Conservation (phyloP, 2,888 invertebrate genomes). For the Falcaria lacertinaria region DNA sequence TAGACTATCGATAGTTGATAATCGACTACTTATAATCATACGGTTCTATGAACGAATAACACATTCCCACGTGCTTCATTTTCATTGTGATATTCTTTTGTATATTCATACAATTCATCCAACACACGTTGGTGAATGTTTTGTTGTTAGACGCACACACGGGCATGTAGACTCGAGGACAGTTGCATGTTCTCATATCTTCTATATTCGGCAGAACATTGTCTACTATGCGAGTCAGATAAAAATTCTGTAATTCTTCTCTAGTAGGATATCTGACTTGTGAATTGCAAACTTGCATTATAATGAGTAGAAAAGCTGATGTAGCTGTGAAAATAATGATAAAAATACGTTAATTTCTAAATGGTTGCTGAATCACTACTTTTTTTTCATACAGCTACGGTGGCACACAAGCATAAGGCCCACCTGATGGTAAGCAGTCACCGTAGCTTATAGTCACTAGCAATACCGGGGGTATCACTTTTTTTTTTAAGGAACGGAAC, state of each 20-base stretch:
- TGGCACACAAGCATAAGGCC: no score
- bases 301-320: not conserved
- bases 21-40: slow-evolving; percentile 5
- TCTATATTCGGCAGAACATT: slow-evolving; percentile 15
- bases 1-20: no score
- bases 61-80: slow-evolving; percentile 20
- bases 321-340: no score
- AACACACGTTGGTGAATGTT: slow-evolving; percentile 36
- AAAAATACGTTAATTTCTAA: no score
- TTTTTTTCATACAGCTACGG: no score
- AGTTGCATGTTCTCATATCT: slow-evolving; percentile 22
- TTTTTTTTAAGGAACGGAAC: no score
- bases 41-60: slow-evolving; percentile 15
- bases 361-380: no score
- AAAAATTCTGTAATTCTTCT: slow-evolving; percentile 9
- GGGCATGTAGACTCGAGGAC: slow-evolving; percentile 48
- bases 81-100: not conserved
- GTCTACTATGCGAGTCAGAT: slow-evolving; percentile 8
- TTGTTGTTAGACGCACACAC: slow-evolving; percentile 41
- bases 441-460: no score
- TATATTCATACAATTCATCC: slow-evolving; percentile 26
- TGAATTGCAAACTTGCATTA: not conserved
- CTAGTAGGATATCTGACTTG: no score
- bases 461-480: no score
- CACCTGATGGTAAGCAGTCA: no score